These are phyloP conservation scores for Acanthosepion pharaonis DNA, from an alignment of 2,888 invertebrate genomes.

Conservation along the genomic window DNA sequence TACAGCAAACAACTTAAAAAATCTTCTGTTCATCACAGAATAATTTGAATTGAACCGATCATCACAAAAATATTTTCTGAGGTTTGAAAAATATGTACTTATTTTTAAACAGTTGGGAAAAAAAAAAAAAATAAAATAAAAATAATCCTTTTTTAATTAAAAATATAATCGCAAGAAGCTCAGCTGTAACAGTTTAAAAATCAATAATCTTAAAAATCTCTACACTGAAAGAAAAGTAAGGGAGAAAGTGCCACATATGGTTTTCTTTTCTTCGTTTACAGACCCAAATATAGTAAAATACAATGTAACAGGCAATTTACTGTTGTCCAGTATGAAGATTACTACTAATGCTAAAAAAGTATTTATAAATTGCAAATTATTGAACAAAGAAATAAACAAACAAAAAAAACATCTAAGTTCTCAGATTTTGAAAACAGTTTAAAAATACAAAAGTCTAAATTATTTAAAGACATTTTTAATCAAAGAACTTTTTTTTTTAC, in stretches of 20 bases:
- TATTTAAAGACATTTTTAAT: neutral
- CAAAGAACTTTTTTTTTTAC: no score
- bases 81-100: neutral
- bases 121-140: neutral
- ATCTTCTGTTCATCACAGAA: no score
- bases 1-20: no score
- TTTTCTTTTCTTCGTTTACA: neutral
- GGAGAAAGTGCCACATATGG: neutral
- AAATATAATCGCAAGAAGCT: neutral
- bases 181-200: neutral
- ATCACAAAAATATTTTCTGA: neutral
- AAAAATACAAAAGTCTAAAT: neutral
- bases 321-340: no score
- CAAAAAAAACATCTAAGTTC: neutral
- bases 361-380: neutral
- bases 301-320: no score
- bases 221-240: neutral
- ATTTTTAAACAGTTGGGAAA: neutral
- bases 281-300: neutral
- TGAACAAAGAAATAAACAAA: neutral
- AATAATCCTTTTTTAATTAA: neutral
- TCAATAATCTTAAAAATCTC: neutral
- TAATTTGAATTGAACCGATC: neutral
- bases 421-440: neutral
- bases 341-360: no score